A percentile compares a stretch with the other conserved stretches of the same genome.
phyloP scores from a whole-genome alignment of 2,113 vertebrate genomes.

The Oxygymnocypris stewartii region DNA sequence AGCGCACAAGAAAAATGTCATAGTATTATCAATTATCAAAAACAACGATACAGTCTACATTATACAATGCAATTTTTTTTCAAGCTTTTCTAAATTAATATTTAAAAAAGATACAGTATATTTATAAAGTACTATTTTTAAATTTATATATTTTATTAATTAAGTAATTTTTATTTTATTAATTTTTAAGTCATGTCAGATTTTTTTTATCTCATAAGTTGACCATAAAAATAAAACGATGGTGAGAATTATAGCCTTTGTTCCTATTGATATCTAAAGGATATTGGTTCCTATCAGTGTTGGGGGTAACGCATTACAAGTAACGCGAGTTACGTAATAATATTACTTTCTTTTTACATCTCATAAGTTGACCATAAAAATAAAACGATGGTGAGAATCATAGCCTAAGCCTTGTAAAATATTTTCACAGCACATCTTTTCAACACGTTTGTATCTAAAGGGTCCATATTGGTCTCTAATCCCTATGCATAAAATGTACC shows the following conservation, averaged over 20 bases:
- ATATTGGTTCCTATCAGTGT: too few species aligned
- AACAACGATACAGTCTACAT: neutral
- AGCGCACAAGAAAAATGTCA: too few species aligned
- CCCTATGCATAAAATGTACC: neutral
- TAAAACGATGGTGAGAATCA: neutral
- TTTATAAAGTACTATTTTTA: neutral
- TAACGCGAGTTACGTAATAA: too few species aligned
- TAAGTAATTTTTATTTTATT: too few species aligned
- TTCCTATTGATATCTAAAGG: too few species aligned
- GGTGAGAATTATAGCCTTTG: neutral
- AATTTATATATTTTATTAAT: neutral
- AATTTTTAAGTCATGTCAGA: neutral
- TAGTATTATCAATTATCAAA: too few species aligned
- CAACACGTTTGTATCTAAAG: too few species aligned
- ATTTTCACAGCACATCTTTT: slow-evolving; percentile 8
- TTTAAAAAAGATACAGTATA: too few species aligned
- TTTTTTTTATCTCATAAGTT: neutral
- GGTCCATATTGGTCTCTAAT: too few species aligned
- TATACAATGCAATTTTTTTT: neutral
- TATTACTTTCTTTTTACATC: too few species aligned
- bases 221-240: neutral
- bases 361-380: neutral
- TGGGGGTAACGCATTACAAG: too few species aligned
- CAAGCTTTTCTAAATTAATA: neutral
- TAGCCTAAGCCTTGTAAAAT: neutral